Percentiles rank a stretch among this genome's conserved stretches.
phyloP scores from a whole-genome alignment of 2,888 invertebrate species.

The Amblyjoppa fuscipennis region DNA sequence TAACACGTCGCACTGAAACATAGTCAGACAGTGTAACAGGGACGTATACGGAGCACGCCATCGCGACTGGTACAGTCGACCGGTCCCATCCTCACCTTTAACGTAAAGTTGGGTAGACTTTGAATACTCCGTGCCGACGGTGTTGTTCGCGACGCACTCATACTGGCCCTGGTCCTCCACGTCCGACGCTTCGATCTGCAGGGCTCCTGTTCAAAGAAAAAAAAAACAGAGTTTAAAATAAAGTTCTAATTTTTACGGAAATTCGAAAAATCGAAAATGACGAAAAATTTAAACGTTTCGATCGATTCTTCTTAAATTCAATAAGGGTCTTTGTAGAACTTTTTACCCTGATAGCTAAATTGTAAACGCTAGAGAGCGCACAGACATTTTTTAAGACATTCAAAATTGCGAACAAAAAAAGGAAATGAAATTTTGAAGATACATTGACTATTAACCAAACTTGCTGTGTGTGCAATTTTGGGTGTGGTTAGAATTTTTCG shows the following conservation, averaged over 20 bases:
- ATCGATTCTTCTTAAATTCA: no score
- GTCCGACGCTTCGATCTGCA: conserved; percentile 96
- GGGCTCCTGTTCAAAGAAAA: conserved; percentile 88
- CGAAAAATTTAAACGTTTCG: no score
- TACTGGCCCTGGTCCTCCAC: conserved; percentile 98
- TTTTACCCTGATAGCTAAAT: no score
- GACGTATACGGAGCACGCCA: background rate
- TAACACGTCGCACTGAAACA: conserved; percentile 94
- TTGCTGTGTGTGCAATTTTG: no score
- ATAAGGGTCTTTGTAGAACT: no score
- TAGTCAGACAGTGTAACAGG: background rate
- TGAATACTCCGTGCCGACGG: conserved; percentile 96
- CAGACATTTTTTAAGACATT: no score
- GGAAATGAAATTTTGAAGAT: background rate
- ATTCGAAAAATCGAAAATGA: no score
- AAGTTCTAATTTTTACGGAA: no score
- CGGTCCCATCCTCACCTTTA: conserved; percentile 89
- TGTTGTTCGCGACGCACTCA: conserved; percentile 98
- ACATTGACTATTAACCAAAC: no score
- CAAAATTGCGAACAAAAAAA: background rate
- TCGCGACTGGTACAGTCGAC: background rate
- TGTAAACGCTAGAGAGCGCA: no score
- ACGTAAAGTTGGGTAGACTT: conserved; percentile 96
- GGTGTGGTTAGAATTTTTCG: no score
- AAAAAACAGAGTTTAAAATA: background rate